Base-by-base conservation (phyloP, 2,888 invertebrate genomes). In the Adela reaumurella region DNA sequence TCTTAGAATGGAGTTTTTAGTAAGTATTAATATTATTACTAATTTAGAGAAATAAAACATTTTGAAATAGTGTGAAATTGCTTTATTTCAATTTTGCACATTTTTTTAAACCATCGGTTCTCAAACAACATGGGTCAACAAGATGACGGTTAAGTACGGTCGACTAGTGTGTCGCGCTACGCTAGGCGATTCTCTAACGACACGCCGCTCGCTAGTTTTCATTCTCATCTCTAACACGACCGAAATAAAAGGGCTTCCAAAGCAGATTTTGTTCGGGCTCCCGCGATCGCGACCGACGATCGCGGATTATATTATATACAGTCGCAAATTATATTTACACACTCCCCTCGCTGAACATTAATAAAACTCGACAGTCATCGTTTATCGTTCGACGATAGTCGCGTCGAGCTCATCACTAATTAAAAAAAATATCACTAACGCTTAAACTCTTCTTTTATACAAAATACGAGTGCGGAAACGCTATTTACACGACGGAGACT, bases 81-180 rank as follows among this genome's bases (percentile, higher is more conserved):
- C 8, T 35, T 35, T 35, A 35, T 35, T 35, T 35, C 35, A 35
- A 35, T 35, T 35, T 14, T 14, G 35, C 35, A 35, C 48, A 48
- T 45, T 45, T 48, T 48, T 43, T 42, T 6, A 43, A 43, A 45
- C 45, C 44, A 19, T 43, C 43, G 43, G 44, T 48, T 48, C 35
- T 45, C 44, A 48, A 44, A 48, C 48, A 48, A 48, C 48, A 48
- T 48, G 45, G 48, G 48, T 48, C 48, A 48, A 48, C 48, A 45
- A 45, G 44, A 14, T 35, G 35, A 35, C 29, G 45, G 43, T 48
- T 48, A 48, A 48, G 48, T 48, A 48, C 48, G 29, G 48, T 19
- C 48, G 48, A 48, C 48, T 48, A 48, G 48, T 29, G 48, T 24
- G 43, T 18, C 43, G 16, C 20, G 14, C 35, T 35, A 35, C 14